These are phyloP conservation scores for Turdus rufiventris DNA, from an alignment of 2,113 vertebrate species.

Conservation along the genomic window DNA sequence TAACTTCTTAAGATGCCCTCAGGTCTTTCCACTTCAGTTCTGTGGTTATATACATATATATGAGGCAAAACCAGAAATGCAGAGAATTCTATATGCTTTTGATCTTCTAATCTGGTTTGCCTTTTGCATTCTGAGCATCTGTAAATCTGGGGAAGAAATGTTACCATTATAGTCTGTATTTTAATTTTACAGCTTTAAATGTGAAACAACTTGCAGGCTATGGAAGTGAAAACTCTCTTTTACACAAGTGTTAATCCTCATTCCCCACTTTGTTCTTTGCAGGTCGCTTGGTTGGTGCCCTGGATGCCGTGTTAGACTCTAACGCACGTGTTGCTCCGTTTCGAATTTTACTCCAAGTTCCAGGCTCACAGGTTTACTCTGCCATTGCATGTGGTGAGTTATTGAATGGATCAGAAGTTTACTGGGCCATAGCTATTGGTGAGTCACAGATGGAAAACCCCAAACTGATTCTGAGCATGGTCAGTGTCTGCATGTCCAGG, in stretches of 20 bases:
- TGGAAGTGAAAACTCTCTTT: not conserved
- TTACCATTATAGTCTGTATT: accelerated
- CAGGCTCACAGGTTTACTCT: slow-evolving; percentile 91
- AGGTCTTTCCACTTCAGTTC: not conserved
- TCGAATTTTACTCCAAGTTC: slow-evolving; percentile 93
- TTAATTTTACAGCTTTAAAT: not conserved
- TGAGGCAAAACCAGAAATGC: not conserved
- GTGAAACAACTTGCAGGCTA: not conserved
- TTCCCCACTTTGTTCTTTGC: not conserved
- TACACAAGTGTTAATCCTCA: not conserved
- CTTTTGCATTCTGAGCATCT: not conserved
- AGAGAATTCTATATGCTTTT: not conserved
- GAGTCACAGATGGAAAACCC: slow-evolving; percentile 66
- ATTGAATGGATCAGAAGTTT: slow-evolving; percentile 82
- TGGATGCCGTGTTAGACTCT: slow-evolving; percentile 93
- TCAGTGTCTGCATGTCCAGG: slow-evolving; percentile 68
- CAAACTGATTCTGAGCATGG: slow-evolving; percentile 62
- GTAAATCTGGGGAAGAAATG: not conserved
- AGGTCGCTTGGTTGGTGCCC: slow-evolving; percentile 94
- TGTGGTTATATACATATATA: not conserved
- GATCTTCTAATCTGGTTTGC: not conserved
- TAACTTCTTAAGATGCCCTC: not conserved
- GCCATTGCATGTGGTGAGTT: slow-evolving; percentile 93
- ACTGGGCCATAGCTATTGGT: slow-evolving; percentile 93
- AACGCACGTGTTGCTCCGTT: slow-evolving; percentile 89